These are phyloP conservation scores for Loriculus beryllinus DNA, from an alignment of 2,797 vertebrate species.

Conservation along the genomic window DNA sequence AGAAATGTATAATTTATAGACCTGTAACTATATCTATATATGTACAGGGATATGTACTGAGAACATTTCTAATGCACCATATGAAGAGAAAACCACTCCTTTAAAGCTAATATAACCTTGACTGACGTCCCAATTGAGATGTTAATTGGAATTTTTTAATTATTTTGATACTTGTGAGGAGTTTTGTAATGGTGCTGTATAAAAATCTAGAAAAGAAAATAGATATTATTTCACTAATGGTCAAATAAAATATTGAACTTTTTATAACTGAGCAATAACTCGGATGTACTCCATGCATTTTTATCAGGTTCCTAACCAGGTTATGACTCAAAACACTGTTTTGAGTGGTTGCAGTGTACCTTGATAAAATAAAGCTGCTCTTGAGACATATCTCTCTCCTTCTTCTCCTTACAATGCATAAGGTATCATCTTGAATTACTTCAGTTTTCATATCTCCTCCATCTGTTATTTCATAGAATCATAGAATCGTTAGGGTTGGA, in stretches of 20 bases:
- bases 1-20: background rate
- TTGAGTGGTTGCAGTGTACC: background rate
- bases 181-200: background rate
- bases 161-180: background rate
- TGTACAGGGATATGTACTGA: background rate
- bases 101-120: background rate
- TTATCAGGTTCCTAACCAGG: background rate
- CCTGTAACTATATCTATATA: background rate
- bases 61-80: background rate
- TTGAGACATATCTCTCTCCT: background rate
- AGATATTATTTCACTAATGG: background rate
- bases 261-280: background rate
- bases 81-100: background rate
- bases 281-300: background rate
- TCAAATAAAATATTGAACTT: background rate
- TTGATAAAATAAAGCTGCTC: background rate
- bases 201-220: background rate
- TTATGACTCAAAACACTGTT: background rate
- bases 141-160: background rate
- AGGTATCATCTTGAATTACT: background rate
- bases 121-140: background rate
- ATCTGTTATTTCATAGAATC: background rate
- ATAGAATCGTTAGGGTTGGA: no score
- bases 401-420: background rate
- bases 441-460: background rate